Evolutionary conservation across 1,140 invertebrate species (phyloP), one percentile per base, ranked within the genome.

Genomic region (Parapsyche elsis): DNA sequence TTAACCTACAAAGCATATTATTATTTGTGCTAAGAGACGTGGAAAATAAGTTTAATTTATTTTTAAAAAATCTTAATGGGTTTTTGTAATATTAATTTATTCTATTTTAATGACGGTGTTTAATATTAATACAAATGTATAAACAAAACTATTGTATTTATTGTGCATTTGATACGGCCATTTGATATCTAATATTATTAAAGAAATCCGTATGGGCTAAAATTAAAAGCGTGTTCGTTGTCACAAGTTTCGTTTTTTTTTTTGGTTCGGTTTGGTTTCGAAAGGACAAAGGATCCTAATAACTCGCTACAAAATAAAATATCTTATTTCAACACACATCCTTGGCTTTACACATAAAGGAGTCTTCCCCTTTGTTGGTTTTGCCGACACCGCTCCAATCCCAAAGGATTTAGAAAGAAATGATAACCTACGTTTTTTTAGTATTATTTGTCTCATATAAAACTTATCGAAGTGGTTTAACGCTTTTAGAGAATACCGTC

Each of bases 291-390:
- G 80, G 78, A 61, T 71, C 61, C 49, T 76, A 57, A 73, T 81
- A 74, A 81, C 82, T 81, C 21, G 78, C 46, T 74, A 79, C 78
- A 83, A 83, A 83, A 83, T 81, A 83, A 83, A 83, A 83, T 83
- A 83, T 83, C 82, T 83, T 81, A 83, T 83, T 83, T 83, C 82
- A 83, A 16, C 76, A 76, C 61, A 83, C 70, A 70, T 74, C 46
- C 1, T 64, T 67, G 19, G 21, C 16, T 61, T 38, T 59, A 61
- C 12, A 57, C 9, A n/a, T 16, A 77, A 77, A 64, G 76, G 57
- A 77, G 46, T 46, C 16, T 57, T 77, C 46, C 64, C 67, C 78
- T 82, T 82, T 82, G 81, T 80, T 67, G 45, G 45, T 10, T 45
- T 61, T 71, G 71, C 78, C 81, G 71, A 70, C 71, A 57, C 67